Evolutionary conservation across 2,797 vertebrate species (phyloP).

Genomic region (Sebastes vulpes): DNA sequence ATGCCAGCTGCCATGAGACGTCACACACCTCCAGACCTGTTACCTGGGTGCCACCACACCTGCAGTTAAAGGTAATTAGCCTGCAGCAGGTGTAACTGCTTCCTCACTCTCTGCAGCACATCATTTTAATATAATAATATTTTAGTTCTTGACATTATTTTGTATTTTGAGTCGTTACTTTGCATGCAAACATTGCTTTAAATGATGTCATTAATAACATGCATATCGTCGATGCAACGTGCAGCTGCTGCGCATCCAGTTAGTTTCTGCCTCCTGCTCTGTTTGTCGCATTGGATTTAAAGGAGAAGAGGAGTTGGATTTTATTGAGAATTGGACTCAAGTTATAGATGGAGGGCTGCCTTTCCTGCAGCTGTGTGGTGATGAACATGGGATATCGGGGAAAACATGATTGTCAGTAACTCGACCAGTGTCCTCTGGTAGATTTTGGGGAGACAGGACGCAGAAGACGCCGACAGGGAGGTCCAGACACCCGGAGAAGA

Average conservation of each 20-base stretch:
- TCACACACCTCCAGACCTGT: background rate
- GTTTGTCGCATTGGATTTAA: constrained; percentile 78
- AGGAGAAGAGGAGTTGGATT: constrained; percentile 48
- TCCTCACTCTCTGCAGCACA: background rate
- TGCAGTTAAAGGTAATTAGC: constrained; percentile 49
- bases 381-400: background rate
- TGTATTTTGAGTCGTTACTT: background rate
- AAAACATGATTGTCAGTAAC: background rate
- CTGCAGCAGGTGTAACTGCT: constrained; percentile 4
- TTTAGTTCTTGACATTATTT: background rate
- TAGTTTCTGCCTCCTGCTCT: constrained; percentile 32
- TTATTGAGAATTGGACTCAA: background rate
- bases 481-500: constrained; percentile 2
- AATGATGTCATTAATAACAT: background rate
- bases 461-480: background rate
- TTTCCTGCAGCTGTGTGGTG: background rate
- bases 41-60: constrained; percentile 53
- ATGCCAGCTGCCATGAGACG: background rate
- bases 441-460: constrained; percentile 15
- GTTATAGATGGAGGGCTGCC: background rate
- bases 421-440: background rate
- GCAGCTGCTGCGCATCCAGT: constrained; percentile 58
- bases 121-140: background rate
- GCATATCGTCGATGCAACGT: background rate
- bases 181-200: background rate